Conservation (phyloP, 1,140 invertebrate species). For the Bombyx mandarina region DNA sequence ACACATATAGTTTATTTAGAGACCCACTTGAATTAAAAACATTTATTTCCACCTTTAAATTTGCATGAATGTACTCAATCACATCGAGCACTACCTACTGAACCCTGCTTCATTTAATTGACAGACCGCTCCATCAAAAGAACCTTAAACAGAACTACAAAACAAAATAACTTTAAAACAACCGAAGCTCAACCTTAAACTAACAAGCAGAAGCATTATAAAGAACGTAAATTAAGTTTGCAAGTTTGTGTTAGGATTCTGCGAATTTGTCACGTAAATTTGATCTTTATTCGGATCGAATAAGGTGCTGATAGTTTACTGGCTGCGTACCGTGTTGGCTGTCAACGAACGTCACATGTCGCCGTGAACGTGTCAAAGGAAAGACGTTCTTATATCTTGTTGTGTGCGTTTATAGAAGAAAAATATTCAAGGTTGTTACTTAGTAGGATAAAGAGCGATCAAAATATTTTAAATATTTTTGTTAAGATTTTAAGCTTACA, state of each 20-base stretch:
- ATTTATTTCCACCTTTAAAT: slow-evolving; percentile 14
- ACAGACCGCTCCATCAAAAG: slow-evolving; percentile 63
- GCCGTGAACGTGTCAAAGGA: slow-evolving; percentile 34
- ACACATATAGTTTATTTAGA: too few species aligned
- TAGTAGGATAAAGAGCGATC: slow-evolving; percentile 7
- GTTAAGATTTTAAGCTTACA: background rate
- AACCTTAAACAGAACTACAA: slow-evolving; percentile 38
- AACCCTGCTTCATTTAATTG: slow-evolving; percentile 58
- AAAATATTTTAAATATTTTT: background rate
- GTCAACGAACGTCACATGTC: slow-evolving; percentile 49
- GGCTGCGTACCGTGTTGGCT: slow-evolving; percentile 15
- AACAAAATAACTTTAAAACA: slow-evolving; percentile 5
- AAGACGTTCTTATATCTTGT: slow-evolving; percentile 31
- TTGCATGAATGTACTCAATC: slow-evolving; percentile 64
- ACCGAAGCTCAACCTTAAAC: slow-evolving; percentile 13
- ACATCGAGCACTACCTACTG: slow-evolving; percentile 39
- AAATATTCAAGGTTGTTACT: slow-evolving; percentile 11
- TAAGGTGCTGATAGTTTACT: background rate
- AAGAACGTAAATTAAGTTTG: slow-evolving; percentile 3
- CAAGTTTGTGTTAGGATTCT: background rate
- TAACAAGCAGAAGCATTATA: slow-evolving; percentile 8
- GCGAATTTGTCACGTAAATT: slow-evolving; percentile 7
- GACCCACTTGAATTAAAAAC: too few species aligned
- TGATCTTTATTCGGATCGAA: slow-evolving; percentile 3
- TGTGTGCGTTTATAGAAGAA: slow-evolving; percentile 17